Evolutionary conservation across 2,797 vertebrate genomes (phyloP), one percentile per base, ranked within the genome.

Genomic region (Emys orbicularis): DNA sequence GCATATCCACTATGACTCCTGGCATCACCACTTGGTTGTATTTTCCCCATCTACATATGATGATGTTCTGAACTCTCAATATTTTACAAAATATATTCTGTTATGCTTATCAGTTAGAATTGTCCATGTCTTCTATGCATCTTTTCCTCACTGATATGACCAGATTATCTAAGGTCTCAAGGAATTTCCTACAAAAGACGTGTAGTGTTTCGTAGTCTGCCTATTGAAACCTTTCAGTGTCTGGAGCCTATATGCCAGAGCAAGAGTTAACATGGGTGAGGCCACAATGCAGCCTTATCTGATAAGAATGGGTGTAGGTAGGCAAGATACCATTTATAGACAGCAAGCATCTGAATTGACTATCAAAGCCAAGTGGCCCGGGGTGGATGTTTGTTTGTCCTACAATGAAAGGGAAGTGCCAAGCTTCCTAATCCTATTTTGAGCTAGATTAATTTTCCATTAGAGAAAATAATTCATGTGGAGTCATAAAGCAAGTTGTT

Each of bases 331-430:
- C 81, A 81, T 61, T 86, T 93, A 92, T 8, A 92, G 59, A 90
- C 50, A 84, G 72, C n/a, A 90, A 90, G 56, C 81, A 88, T 80
- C 88, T 94, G n/a, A 88, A 96, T 37, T 68, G 87, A 96, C 88
- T 97, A 85, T 80, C 2, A 8, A 96, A 95, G 90, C 83, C 93
- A 91, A 91, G 88, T 61, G 76, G 97, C 93, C 93, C 61, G 47
- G 47, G 77, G 47, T 90, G 91, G 93, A 95, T 88, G 84, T 61
- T 87, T 87, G 27, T 92, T 97, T 94, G 80, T 91, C 92, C 93
- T 96, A 91, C 95, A 96, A 97, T 96, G 94, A 98, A 95, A 94
- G 84, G 90, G n/a, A 93, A 90, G 89, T 95, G 57, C 90, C 72
- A 81, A 92, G 44, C 65, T 87, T 79, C 79, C 57, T 97, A 97